A percentile compares a stretch with the other conserved stretches of the same genome.
Conservation (phyloP, 2,888 invertebrate species). For the Biston betularia region DNA sequence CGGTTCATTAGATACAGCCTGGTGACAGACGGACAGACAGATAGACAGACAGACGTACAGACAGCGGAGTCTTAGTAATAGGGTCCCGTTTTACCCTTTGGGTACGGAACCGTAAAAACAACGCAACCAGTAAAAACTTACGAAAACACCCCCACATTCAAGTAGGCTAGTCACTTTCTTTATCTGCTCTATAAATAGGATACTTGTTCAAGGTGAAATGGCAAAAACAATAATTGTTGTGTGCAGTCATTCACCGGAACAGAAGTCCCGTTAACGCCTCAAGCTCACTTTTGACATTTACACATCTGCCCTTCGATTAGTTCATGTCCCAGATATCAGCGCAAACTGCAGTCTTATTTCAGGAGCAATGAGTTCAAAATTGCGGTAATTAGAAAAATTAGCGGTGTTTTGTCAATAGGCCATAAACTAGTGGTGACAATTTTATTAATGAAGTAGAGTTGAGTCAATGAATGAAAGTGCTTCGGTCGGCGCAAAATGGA, state of each 20-base stretch:
- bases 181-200: conserved; percentile 39
- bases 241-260: conserved; percentile 38
- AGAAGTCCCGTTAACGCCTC: conserved; percentile 37
- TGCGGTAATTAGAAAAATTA: neutral
- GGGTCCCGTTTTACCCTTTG: no score
- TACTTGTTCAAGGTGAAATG: conserved; percentile 28
- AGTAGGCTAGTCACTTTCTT: conserved; percentile 34
- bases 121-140: neutral
- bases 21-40: no score
- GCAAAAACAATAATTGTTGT: conserved; percentile 10
- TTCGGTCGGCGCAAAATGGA: neutral
- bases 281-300: conserved; percentile 45
- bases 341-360: conserved; percentile 3
- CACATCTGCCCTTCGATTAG: conserved; percentile 37
- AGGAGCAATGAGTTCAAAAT: neutral
- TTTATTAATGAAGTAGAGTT: conserved; percentile 23
- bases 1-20: no score
- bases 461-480: conserved; percentile 4
- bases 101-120: no score
- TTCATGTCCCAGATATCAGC: neutral
- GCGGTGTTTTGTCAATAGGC: conserved; percentile 18
- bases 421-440: conserved; percentile 20
- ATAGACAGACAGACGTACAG: no score
- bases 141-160: conserved; percentile 12
- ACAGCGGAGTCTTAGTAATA: no score